A percentile compares a stretch with the other conserved stretches of the same genome.
These are phyloP conservation scores for Limnephilus lunatus DNA, from an alignment of 2,888 invertebrate genomes.

Conservation along the genomic window DNA sequence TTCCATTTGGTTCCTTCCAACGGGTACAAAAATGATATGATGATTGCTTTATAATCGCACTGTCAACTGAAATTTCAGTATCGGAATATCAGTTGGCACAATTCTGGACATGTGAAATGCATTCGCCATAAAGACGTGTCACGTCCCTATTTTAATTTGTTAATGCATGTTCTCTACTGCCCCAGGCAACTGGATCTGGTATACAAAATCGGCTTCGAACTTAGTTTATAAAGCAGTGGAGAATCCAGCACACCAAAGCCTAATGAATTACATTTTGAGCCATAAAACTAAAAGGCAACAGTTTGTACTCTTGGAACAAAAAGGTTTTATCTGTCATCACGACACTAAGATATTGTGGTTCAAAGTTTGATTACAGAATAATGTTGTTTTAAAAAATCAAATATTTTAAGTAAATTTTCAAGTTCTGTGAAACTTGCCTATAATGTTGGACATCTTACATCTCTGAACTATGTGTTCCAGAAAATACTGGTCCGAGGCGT, in stretches of 20 bases:
- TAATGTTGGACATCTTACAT: too few relatives aligned
- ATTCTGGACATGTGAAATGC: not conserved
- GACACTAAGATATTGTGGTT: too few relatives aligned
- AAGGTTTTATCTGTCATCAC: too few relatives aligned
- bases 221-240: not conserved
- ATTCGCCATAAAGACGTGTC: constrained; percentile 47
- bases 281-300: not conserved
- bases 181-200: constrained; percentile 38
- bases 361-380: too few relatives aligned
- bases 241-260: not conserved
- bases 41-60: not conserved
- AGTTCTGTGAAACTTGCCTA: too few relatives aligned
- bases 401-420: too few relatives aligned
- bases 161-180: constrained; percentile 56
- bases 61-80: not conserved
- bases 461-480: too few relatives aligned
- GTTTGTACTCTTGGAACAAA: not conserved
- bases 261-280: not conserved
- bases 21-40: not conserved
- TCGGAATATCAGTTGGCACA: not conserved
- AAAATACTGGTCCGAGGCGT: too few relatives aligned
- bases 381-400: too few relatives aligned
- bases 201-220: constrained; percentile 53
- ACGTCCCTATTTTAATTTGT: constrained; percentile 62
- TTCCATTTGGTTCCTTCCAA: not conserved